A percentile compares a stretch with the other conserved stretches of the same genome.
phyloP scores from a whole-genome alignment of 2,113 vertebrate genomes.

The mouse (Mus musculus) region DNA sequence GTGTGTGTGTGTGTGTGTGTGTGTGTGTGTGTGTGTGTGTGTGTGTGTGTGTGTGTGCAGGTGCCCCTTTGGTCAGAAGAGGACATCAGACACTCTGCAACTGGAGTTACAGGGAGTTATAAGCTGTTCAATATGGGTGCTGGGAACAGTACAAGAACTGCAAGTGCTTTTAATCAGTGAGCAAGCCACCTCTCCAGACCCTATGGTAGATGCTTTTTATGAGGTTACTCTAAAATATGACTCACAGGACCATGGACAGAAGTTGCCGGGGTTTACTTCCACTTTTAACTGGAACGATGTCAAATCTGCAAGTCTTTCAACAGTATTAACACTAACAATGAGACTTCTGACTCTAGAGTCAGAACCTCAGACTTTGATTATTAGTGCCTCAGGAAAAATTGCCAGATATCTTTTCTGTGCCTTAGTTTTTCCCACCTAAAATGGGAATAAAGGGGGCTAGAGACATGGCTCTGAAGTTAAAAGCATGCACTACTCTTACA shows the following conservation, averaged over 20 bases:
- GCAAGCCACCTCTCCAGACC: neutral
- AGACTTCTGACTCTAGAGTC: neutral
- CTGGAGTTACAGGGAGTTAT: neutral
- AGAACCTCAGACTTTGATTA: conserved; percentile 16
- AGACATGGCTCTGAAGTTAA: neutral
- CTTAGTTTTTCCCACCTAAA: conserved; percentile 30
- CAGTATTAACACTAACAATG: neutral
- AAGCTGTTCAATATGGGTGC: too few species aligned
- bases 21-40: neutral
- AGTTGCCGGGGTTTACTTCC: neutral
- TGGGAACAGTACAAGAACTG: neutral
- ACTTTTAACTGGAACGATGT: neutral
- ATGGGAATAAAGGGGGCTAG: neutral
- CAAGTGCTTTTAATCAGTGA: neutral
- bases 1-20: neutral
- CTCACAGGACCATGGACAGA: neutral
- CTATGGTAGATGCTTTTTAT: neutral
- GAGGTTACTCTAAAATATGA: neutral
- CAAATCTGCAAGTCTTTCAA: neutral
- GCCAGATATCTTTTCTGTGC: neutral
- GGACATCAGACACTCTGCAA: neutral
- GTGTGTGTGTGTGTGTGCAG: neutral
- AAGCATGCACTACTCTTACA: neutral
- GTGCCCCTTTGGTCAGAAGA: neutral
- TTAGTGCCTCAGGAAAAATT: neutral